These are phyloP conservation scores for Harpegnathos saltator DNA, from an alignment of 1,140 invertebrate species.

Conservation along the genomic window DNA sequence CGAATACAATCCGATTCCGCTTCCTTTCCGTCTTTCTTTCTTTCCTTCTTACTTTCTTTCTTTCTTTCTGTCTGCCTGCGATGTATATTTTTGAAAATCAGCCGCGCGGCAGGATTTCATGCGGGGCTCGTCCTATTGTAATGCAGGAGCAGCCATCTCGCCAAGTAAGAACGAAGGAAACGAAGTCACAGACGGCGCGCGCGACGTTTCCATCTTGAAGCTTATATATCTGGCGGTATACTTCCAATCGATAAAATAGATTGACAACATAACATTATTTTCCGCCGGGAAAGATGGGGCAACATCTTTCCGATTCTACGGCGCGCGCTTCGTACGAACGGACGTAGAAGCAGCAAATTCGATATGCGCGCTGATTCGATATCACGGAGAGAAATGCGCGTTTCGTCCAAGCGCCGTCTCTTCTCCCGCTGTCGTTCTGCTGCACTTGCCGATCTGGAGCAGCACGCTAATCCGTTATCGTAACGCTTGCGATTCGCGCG, in stretches of 20 bases:
- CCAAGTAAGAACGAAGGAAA: slow-evolving; percentile 49
- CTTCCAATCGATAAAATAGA: slow-evolving; percentile 57
- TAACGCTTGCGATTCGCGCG: not conserved
- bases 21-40: not conserved
- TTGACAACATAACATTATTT: slow-evolving; percentile 53
- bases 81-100: slow-evolving; percentile 70
- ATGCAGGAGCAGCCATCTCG: slow-evolving; percentile 59
- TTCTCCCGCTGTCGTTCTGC: too few relatives aligned
- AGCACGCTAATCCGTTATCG: slow-evolving; percentile 33
- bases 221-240: slow-evolving; percentile 35
- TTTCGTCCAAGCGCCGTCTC: not conserved
- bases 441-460: not conserved
- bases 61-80: slow-evolving; percentile 14
- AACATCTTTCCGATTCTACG: slow-evolving; percentile 25
- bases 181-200: slow-evolving; percentile 41
- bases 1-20: too few relatives aligned
- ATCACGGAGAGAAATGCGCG: not conserved
- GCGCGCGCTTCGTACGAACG: not conserved
- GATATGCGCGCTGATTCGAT: slow-evolving; percentile 52
- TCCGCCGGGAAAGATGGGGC: slow-evolving; percentile 5
- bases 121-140: slow-evolving; percentile 38
- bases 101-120: slow-evolving; percentile 30
- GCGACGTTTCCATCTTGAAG: slow-evolving; percentile 43
- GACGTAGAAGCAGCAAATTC: too few relatives aligned
- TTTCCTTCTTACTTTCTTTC: too few relatives aligned